phyloP scores from a whole-genome alignment of 2,888 invertebrate species.

The Lobophora halterata region DNA sequence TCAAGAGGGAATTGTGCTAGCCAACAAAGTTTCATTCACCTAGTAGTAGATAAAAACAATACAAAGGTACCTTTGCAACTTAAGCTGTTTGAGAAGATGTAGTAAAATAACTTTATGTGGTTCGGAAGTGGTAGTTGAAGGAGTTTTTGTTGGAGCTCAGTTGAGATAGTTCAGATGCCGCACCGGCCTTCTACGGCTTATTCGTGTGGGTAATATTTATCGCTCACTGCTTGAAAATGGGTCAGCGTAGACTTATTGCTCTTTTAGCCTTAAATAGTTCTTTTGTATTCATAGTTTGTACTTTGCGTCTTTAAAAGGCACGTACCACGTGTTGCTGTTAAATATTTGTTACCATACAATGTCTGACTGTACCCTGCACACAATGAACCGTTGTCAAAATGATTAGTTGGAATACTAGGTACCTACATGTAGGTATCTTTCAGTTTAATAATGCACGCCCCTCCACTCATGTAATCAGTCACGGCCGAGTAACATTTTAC shows the following conservation, averaged over 20 bases:
- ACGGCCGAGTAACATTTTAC: too few relatives aligned
- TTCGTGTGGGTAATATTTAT: not conserved
- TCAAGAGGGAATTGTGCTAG: too few relatives aligned
- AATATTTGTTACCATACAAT: too few relatives aligned
- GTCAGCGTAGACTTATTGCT: slow-evolving; percentile 9
- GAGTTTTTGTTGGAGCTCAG: not conserved
- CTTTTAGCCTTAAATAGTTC: slow-evolving; percentile 7
- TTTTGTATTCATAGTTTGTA: slow-evolving; percentile 10
- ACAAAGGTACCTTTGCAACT: too few relatives aligned
- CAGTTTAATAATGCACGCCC: too few relatives aligned
- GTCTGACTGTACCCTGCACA: too few relatives aligned
- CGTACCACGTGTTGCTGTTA: slow-evolving; percentile 7
- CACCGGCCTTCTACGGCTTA: not conserved
- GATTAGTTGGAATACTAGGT: too few relatives aligned
- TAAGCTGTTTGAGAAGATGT: not conserved
- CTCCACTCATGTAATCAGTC: too few relatives aligned
- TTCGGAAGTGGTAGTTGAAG: slow-evolving; percentile 5
- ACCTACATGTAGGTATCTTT: too few relatives aligned
- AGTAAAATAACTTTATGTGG: slow-evolving; percentile 2
- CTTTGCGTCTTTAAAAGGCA: slow-evolving; percentile 1
- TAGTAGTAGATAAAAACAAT: too few relatives aligned
- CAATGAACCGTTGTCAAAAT: too few relatives aligned
- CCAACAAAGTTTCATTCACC: too few relatives aligned
- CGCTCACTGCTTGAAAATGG: not conserved
- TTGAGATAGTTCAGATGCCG: slow-evolving; percentile 3